phyloP scores from a whole-genome alignment of 2,888 invertebrate genomes.

The Cistogaster globosa region DNA sequence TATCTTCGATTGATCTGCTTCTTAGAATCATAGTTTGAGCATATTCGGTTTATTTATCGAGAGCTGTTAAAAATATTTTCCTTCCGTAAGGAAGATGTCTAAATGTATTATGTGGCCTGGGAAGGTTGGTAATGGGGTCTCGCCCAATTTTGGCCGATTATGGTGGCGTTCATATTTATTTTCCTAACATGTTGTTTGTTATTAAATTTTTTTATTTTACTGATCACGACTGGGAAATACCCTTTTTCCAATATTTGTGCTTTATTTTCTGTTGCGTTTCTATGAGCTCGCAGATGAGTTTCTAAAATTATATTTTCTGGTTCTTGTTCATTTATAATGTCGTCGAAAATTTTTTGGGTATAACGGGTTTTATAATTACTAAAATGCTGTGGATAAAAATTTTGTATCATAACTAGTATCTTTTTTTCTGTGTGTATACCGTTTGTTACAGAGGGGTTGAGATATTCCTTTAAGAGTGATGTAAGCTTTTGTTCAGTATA shows the following conservation, averaged over 20 bases:
- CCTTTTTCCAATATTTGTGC: background rate
- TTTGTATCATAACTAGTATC: background rate
- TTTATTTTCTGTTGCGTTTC: too few relatives aligned
- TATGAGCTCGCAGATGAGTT: too few relatives aligned
- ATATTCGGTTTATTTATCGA: too few relatives aligned
- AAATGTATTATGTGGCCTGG: too few relatives aligned
- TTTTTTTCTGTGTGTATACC: background rate
- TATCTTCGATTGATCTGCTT: too few relatives aligned
- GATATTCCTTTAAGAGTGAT: background rate
- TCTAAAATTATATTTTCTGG: too few relatives aligned
- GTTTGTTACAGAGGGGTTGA: background rate
- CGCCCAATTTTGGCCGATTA: conserved; percentile 3
- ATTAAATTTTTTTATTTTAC: conserved; percentile 6
- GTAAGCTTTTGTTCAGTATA: background rate
- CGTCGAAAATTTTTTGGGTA: too few relatives aligned
- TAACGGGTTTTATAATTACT: conserved; percentile 7
- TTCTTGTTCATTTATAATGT: conserved; percentile 3
- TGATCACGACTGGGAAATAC: conserved; percentile 19
- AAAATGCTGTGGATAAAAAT: conserved; percentile 18
- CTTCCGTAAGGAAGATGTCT: too few relatives aligned
- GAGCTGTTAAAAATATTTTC: too few relatives aligned
- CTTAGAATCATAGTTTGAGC: too few relatives aligned
- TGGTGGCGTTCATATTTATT: background rate
- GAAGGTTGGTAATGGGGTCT: too few relatives aligned
- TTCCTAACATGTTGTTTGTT: conserved; percentile 5